Conservation (phyloP, 2,888 invertebrate genomes). For the Hydraecia micacea region DNA sequence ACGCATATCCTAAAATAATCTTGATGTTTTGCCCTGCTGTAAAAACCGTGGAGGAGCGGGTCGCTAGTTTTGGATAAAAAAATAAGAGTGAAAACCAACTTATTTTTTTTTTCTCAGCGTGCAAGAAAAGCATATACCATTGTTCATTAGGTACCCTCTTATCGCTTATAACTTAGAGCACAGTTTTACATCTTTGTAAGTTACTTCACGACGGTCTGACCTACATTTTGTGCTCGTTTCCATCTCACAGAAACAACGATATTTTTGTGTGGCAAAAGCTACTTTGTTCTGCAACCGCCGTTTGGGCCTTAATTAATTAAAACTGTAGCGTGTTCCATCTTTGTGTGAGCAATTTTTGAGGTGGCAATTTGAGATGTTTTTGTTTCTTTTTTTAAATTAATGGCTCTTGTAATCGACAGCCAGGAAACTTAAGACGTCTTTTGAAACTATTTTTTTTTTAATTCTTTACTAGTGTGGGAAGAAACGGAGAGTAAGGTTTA, state of each 20-base stretch:
- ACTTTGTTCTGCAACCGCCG: constrained; percentile 79
- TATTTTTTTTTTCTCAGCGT: no score
- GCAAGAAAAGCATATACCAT: neutral
- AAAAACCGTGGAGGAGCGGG: neutral
- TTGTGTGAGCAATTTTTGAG: constrained; percentile 56
- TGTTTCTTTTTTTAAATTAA: constrained; percentile 30
- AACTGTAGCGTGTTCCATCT: constrained; percentile 64
- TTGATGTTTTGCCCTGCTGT: neutral
- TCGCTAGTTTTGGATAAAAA: neutral
- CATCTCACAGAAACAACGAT: constrained; percentile 80
- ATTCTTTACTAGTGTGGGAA: neutral
- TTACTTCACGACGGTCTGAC: constrained; percentile 80
- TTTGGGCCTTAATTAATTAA: constrained; percentile 83
- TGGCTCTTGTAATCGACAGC: neutral
- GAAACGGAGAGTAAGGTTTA: neutral
- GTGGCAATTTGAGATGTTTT: constrained; percentile 44
- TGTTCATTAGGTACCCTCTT: constrained; percentile 30
- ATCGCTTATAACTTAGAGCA: constrained; percentile 65
- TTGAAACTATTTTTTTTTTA: neutral
- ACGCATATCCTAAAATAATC: neutral
- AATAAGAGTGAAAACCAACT: neutral
- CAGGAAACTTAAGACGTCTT: neutral
- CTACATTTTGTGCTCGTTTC: constrained; percentile 81
- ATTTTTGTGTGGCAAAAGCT: constrained; percentile 82
- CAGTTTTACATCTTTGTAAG: constrained; percentile 80